A percentile compares a stretch with the other conserved stretches of the same genome.
phyloP scores from a whole-genome alignment of 2,888 invertebrate species.

The Resseliella maxima region DNA sequence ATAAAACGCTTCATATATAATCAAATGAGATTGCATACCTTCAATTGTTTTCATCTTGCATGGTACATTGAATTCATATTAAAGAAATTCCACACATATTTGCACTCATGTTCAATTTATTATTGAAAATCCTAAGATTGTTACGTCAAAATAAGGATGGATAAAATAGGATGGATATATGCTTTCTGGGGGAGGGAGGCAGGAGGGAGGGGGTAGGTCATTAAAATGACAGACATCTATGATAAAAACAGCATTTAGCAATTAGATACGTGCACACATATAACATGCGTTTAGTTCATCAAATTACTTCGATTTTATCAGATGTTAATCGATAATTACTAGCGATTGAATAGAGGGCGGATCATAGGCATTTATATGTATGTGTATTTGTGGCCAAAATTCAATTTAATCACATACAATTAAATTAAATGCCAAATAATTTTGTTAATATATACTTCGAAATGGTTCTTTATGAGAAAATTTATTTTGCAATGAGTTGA shows the following conservation, averaged over 20 bases:
- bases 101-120: not conserved
- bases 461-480: too few species aligned
- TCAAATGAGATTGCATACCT: not conserved
- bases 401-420: not conserved
- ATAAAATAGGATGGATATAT: not conserved
- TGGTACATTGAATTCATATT: not conserved
- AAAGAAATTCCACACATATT: conserved; percentile 24
- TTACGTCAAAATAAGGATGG: not conserved
- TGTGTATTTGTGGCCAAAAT: not conserved
- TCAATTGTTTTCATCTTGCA: not conserved
- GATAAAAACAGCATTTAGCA: conserved; percentile 19
- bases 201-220: not conserved
- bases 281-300: conserved; percentile 4
- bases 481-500: too few species aligned
- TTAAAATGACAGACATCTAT: not conserved
- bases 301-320: conserved; percentile 12
- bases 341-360: not conserved
- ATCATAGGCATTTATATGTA: not conserved
- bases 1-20: not conserved
- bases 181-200: not conserved
- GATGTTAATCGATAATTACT: conserved; percentile 21
- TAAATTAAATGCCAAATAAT: not conserved
- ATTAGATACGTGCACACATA: not conserved
- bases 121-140: not conserved
- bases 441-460: not conserved